Evolutionary conservation across 2,888 invertebrate species (phyloP).

Genomic region (Drosophila pegasa): DNA sequence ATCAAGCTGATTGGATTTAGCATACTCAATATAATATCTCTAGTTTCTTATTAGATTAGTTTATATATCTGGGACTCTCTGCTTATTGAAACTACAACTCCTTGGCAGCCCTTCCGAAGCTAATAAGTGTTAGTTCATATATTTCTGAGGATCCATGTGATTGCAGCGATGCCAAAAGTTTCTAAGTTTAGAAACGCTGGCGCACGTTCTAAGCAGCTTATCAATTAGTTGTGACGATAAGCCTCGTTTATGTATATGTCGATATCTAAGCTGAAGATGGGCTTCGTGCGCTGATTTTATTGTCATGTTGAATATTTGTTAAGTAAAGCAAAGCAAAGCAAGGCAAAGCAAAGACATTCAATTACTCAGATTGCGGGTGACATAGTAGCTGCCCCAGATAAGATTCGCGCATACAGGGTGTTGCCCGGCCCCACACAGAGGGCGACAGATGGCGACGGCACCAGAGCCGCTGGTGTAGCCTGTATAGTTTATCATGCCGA

Average conservation of each 20-base stretch:
- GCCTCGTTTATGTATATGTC: not conserved
- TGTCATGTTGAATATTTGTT: conserved; percentile 8
- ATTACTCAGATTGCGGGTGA: conserved; percentile 67
- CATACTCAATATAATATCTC: too few species aligned
- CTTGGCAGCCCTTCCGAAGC: not conserved
- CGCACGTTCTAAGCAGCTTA: not conserved
- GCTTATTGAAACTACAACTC: not conserved
- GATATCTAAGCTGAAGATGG: conserved; percentile 2
- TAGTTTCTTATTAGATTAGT: too few species aligned
- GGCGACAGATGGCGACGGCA: not conserved
- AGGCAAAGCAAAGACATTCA: conserved; percentile 50
- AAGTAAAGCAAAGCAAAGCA: conserved; percentile 23
- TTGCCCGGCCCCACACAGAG: too few species aligned
- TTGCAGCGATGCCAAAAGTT: not conserved
- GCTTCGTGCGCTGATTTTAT: conserved; percentile 10
- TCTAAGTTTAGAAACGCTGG: not conserved
- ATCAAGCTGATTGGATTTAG: too few species aligned
- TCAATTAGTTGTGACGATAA: not conserved
- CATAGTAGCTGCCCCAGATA: conserved; percentile 57
- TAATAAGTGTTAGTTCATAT: not conserved
- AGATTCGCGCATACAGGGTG: conserved; percentile 69
- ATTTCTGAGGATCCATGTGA: not conserved
- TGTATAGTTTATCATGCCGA: conserved; percentile 60
- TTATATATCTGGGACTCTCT: too few species aligned
- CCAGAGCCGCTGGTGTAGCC: conserved; percentile 32